Conservation (phyloP, 1,140 invertebrate genomes). For the Lepidurus couesii region DNA sequence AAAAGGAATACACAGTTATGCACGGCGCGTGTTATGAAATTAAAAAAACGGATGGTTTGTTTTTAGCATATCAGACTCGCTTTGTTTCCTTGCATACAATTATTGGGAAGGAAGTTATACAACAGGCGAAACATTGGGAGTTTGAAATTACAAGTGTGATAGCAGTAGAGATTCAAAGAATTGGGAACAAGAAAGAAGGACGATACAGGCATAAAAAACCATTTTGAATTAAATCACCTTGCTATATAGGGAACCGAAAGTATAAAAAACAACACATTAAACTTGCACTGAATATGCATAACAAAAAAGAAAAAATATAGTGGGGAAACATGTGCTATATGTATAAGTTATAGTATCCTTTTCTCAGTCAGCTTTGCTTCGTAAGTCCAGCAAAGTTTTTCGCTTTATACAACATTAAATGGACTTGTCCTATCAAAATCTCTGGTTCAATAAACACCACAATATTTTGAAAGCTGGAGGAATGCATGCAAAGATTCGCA, state of each 20-base stretch:
- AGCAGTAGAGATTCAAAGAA: conserved; percentile 7
- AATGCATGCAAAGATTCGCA: background rate
- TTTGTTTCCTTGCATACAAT: conserved; percentile 16
- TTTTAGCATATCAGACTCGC: conserved; percentile 9
- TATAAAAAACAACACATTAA: background rate
- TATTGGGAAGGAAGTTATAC: conserved; percentile 5
- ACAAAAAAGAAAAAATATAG: background rate
- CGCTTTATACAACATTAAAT: conserved; percentile 8
- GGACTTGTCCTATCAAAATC: conserved; percentile 1
- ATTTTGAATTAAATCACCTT: background rate
- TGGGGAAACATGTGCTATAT: conserved; percentile 9
- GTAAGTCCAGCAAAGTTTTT: background rate
- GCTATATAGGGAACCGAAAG: background rate
- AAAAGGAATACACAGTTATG: background rate
- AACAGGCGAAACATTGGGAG: conserved; percentile 15
- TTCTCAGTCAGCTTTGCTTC: background rate
- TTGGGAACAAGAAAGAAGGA: background rate
- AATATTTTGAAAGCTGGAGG: background rate
- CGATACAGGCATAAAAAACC: background rate
- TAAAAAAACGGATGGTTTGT: background rate
- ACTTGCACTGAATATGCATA: conserved; percentile 19
- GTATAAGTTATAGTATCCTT: background rate
- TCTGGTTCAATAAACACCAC: background rate
- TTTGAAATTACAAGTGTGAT: background rate
- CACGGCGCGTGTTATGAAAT: background rate